Base-by-base conservation (phyloP, 92 coral and sea anemone genomes). In the Bergia sp. region DNA sequence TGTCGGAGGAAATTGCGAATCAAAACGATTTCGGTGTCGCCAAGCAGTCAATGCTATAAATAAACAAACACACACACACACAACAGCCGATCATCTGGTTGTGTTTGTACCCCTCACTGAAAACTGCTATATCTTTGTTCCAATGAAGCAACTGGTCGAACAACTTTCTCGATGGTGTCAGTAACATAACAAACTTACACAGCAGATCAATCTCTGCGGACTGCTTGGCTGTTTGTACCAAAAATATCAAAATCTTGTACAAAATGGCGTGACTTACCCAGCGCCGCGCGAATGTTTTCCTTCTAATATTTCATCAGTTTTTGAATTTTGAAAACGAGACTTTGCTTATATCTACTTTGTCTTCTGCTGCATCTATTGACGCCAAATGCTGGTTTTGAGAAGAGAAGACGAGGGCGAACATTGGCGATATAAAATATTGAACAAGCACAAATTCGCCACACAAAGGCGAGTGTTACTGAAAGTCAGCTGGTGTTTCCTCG, bases 51-150 rank as follows among this genome's bases (percentile, higher is more conserved):
- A 69, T 69, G 21, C 44, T 44, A 45, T 69, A 65, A 41, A 84
- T 45, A 69, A 71, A 69, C 79, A 84, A n/a, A 43, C 29, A 18
- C 75, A 20, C 72, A 3, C 36, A 8, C 38, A 21, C 20, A 11
- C 37, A 75, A 64, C 36, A 50, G 42, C 3, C 58, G 18, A 29
- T 4, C 58, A 29, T 29, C 58, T 66, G 41, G 66, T 20, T 92
- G 94, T 92, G 94, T 89, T 92, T 92, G 90, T 92, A 92, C 84
- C 94, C 88, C 77, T 81, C 69, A 75, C 42, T 43, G 79, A 89
- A 89, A 86, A 66, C 49, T 20, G 39, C 73, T 65, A 45, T 86
- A 66, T 92, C 39, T 80, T 58, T 16, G 45, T 92, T 50, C 65
- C 4, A 0, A 21, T 37, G 42, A 15, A 37, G 55, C 55, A 41